Evolutionary conservation across 2,797 vertebrate species (phyloP).

Genomic region (Cyprinodon diabolis): DNA sequence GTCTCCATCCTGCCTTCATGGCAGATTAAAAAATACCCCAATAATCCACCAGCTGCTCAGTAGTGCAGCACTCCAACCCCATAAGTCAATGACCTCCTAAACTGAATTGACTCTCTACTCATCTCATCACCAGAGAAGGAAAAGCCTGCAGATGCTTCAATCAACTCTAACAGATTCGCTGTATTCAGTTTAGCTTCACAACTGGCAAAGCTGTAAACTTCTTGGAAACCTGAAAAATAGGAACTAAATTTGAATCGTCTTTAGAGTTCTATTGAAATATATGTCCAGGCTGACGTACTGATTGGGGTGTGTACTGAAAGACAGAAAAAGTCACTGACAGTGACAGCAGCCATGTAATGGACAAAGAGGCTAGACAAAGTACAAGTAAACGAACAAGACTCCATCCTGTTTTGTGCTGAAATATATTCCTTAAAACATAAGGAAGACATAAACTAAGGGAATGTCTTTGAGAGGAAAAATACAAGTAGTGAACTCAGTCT

Average conservation of each 20-base stretch:
- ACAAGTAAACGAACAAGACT: conserved; percentile 50
- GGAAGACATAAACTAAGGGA: conserved; percentile 35
- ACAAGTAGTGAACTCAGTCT: conserved; percentile 15
- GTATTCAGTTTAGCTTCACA: conserved; percentile 63
- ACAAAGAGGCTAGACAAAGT: conserved; percentile 30
- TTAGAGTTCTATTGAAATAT: conserved; percentile 46
- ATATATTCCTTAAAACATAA: background rate
- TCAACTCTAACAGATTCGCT: conserved; percentile 71
- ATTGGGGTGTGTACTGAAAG: conserved; percentile 12
- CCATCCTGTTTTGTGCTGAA: conserved; percentile 25
- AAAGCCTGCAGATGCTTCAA: conserved; percentile 70
- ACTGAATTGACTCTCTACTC: conserved; percentile 59
- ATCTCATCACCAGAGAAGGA: conserved; percentile 58
- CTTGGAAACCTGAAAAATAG: conserved; percentile 29
- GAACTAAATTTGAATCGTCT: conserved; percentile 65
- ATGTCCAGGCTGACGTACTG: conserved; percentile 47
- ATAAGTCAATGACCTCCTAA: background rate
- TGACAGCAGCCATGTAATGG: conserved; percentile 26
- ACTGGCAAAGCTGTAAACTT: conserved; percentile 56
- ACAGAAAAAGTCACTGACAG: conserved; percentile 5
- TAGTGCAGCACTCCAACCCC: conserved; percentile 8
- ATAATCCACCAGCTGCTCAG: conserved; percentile 50
- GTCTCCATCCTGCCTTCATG: conserved; percentile 25
- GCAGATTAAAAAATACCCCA: conserved; percentile 45
- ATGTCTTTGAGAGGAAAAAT: conserved; percentile 23